Evolutionary conservation across 1,140 invertebrate genomes (phyloP).

Genomic region (Drosophila ercepeae): DNA sequence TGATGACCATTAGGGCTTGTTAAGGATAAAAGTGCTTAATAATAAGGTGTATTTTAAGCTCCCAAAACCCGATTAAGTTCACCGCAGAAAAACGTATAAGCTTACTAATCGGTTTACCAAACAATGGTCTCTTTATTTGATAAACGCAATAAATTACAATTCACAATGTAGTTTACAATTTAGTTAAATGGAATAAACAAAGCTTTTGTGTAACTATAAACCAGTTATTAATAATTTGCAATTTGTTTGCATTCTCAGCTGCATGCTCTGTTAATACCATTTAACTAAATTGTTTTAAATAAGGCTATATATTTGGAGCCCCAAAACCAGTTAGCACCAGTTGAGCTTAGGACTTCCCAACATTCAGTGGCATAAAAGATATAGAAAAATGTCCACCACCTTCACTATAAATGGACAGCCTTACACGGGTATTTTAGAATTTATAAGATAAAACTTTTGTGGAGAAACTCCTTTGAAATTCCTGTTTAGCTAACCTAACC

Average conservation of each 20-base stretch:
- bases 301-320: conserved; percentile 6
- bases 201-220: background rate
- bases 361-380: background rate
- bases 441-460: background rate
- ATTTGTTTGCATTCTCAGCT: background rate
- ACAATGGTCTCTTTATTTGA: conserved; percentile 10
- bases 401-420: conserved; percentile 84
- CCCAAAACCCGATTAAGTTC: background rate
- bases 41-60: conserved; percentile 1
- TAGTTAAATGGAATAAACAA: conserved; percentile 14
- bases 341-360: background rate
- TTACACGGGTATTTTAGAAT: conserved; percentile 71
- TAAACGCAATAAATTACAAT: conserved; percentile 10
- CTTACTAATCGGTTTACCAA: conserved; percentile 25
- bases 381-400: conserved; percentile 59
- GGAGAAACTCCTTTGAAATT: background rate
- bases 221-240: background rate
- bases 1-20: conserved; percentile 19
- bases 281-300: background rate
- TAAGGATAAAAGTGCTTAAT: conserved; percentile 10
- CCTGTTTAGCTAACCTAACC: conserved; percentile 57
- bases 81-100: conserved; percentile 3
- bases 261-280: background rate
- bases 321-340: conserved; percentile 4
- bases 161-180: background rate